Evolutionary conservation across 2,888 invertebrate species (phyloP).

Genomic region (Spilarctia lutea): DNA sequence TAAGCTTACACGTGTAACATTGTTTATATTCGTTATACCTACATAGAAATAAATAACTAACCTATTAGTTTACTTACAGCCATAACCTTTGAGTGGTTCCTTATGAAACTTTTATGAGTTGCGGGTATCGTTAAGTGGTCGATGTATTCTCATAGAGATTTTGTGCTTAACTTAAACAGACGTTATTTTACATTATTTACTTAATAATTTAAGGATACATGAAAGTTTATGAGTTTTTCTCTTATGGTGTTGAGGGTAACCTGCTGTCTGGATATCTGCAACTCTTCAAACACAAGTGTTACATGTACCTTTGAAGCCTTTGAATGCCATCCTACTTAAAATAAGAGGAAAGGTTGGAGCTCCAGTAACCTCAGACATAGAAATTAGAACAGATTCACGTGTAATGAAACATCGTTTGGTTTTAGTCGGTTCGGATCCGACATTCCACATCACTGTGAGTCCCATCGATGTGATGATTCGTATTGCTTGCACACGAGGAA

Average conservation of each 20-base stretch:
- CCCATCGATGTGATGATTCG: not conserved
- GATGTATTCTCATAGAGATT: not conserved
- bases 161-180: not conserved
- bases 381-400: no score
- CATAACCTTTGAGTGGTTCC: not conserved
- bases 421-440: not conserved
- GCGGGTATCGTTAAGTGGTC: not conserved
- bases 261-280: no score
- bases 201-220: not conserved
- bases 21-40: not conserved
- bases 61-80: not conserved
- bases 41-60: not conserved
- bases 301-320: no score
- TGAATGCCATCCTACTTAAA: no score
- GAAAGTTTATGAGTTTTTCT: not conserved
- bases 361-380: not conserved
- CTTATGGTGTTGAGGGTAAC: not conserved
- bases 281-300: no score
- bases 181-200: not conserved
- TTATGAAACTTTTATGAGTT: constrained; percentile 1
- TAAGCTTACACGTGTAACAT: not conserved
- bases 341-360: not conserved
- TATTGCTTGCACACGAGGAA: not conserved
- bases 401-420: no score
- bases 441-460: no score